These are phyloP conservation scores for Nanger granti DNA, from an alignment of 2,113 vertebrate species.

Conservation along the genomic window DNA sequence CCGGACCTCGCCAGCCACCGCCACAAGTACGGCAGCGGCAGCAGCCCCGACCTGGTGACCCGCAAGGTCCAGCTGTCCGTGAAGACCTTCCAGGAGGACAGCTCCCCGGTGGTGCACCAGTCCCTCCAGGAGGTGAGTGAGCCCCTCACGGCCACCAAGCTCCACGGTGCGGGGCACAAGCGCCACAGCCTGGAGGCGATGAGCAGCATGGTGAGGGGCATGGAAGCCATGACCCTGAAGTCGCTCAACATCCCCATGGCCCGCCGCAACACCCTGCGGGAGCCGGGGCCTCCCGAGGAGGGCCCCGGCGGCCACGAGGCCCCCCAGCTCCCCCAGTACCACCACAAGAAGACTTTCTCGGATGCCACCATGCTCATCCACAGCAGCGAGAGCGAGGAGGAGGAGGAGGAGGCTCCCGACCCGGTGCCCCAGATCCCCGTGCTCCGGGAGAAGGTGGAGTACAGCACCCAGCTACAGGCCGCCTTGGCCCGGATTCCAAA, in stretches of 20 bases:
- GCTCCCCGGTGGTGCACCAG: constrained; percentile 91
- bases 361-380: constrained; percentile 97
- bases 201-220: constrained; percentile 88
- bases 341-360: constrained; percentile 93
- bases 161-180: constrained; percentile 83
- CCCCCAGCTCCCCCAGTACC: constrained; percentile 80
- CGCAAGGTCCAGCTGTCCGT: constrained; percentile 95
- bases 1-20: constrained; percentile 95
- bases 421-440: constrained; percentile 82
- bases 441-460: constrained; percentile 85
- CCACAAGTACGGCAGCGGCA: constrained; percentile 89
- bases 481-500: constrained; percentile 94
- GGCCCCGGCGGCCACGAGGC: constrained; percentile 71
- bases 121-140: constrained; percentile 95
- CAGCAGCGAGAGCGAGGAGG: constrained; percentile 94
- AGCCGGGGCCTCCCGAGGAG: constrained; percentile 82
- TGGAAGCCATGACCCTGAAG: constrained; percentile 89
- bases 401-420: constrained; percentile 79
- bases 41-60: constrained; percentile 93
- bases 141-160: constrained; percentile 86
- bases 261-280: constrained; percentile 88
- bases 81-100: constrained; percentile 97
- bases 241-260: constrained; percentile 85
- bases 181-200: constrained; percentile 95
- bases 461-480: constrained; percentile 92